Evolutionary conservation across 2,797 vertebrate species (phyloP).

Genomic region (Remorina albescens): DNA sequence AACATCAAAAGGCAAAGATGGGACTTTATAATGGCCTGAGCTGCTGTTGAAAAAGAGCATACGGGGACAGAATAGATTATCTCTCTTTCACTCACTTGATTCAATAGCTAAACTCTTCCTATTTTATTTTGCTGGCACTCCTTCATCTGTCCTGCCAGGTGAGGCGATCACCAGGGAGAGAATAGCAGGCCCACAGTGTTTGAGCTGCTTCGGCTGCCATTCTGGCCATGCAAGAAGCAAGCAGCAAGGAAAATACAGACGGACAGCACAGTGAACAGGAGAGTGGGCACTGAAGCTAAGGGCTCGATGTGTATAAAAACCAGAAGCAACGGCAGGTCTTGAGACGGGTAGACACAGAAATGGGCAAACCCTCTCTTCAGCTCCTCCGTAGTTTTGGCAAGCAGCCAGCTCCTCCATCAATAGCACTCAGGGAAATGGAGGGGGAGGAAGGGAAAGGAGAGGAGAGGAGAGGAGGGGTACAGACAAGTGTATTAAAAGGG

Average conservation of each 20-base stretch:
- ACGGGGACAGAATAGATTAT: conserved; percentile 39
- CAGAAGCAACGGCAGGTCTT: conserved; percentile 28
- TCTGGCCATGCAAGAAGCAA: conserved; percentile 35
- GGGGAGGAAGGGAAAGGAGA: conserved; percentile 40
- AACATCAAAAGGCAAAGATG: conserved; percentile 61
- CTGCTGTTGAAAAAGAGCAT: conserved; percentile 33
- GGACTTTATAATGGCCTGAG: conserved; percentile 37
- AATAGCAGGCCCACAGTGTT: conserved; percentile 31
- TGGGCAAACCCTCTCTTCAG: conserved; percentile 57
- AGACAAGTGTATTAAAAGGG: conserved; percentile 17
- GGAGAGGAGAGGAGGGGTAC: conserved; percentile 13
- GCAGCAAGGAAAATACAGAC: conserved; percentile 52
- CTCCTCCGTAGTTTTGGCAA: conserved; percentile 63
- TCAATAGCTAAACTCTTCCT: conserved; percentile 32
- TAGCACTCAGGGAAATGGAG: conserved; percentile 76
- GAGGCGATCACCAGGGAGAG: conserved; percentile 36
- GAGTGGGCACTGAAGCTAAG: conserved; percentile 48
- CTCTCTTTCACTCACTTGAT: conserved; percentile 28
- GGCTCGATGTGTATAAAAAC: conserved; percentile 48
- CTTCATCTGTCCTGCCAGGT: conserved; percentile 22
- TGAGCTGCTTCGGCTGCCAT: conserved; percentile 54
- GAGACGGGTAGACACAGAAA: conserved; percentile 49
- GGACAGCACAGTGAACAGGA: conserved; percentile 63
- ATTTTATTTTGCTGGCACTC: conserved; percentile 6
- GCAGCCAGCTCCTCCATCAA: conserved; percentile 78